Evolutionary conservation across 2,888 invertebrate species (phyloP), one percentile per base, ranked within the genome.

Genomic region (Tortricodes alternella): DNA sequence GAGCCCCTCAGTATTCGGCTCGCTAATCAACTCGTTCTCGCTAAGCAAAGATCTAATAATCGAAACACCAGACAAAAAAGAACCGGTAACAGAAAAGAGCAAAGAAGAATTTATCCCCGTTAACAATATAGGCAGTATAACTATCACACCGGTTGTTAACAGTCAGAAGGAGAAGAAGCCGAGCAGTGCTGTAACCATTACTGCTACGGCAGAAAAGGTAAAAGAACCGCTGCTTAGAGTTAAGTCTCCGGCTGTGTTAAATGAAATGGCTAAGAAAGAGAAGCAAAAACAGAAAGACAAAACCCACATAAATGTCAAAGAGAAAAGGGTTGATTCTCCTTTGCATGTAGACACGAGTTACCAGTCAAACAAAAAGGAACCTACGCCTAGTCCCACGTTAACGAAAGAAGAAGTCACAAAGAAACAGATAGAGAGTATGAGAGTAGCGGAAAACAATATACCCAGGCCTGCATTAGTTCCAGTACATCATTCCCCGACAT

Each of bases 71-170:
- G 82, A 82, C 0, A 75, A 70, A 38, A 70, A 70, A 32, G 80
- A 82, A 37, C 63, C 60, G 0, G 72, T 74, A 7, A 21, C 57
- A 11, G 71, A 71, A 2, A 67, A 69, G 35, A 74, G 67, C 37
- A 84, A 83, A 70, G 81, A 84, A 51, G 89, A 89, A 7, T 49
- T 76, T 68, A 74, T 85, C 67, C 85, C 87, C 8, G 79, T 84
- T 0, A 89, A 85, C 60, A 88, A 74, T 57, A 85, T 89, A 32
- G 89, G 90, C 68, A 85, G 88, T 60, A 85, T 91, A 58, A 91
- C 91, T 0, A 91, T 91, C 46, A 90, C 91, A 0, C 83, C 91
- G 0, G 89, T 91, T 2, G 68, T 71, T 1, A 76, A 61, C 60
- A 76, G 56, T 9, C 79, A 74, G 49, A 55, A 61, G 6, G 78